Conservation (phyloP, 2,113 vertebrate genomes). For the Cynoglossus semilaevis region DNA sequence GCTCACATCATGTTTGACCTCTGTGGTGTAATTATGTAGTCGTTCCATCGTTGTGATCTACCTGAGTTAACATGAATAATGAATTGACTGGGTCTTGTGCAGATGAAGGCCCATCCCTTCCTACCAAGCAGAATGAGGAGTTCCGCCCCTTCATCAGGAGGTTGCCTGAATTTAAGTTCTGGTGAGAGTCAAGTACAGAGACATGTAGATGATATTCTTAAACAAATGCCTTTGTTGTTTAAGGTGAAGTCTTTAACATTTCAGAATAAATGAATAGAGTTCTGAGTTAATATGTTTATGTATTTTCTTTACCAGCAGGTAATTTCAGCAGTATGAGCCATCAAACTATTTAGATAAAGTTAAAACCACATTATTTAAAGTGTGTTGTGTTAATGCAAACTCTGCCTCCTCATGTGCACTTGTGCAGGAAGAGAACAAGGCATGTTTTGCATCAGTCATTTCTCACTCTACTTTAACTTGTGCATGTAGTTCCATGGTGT, state of each 20-base stretch:
- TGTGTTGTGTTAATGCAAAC: slow-evolving; percentile 10
- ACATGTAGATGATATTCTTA: neutral
- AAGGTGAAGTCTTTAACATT: too few relatives aligned
- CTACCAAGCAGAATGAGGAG: slow-evolving; percentile 98
- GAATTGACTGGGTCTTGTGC: slow-evolving; percentile 11
- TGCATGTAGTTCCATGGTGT: slow-evolving; percentile 6
- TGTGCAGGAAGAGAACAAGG: slow-evolving; percentile 1
- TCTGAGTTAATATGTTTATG: too few relatives aligned
- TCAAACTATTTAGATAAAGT: too few relatives aligned
- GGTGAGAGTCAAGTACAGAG: slow-evolving; percentile 82
- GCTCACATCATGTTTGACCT: neutral
- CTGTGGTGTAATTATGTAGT: neutral
- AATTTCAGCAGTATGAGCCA: too few relatives aligned
- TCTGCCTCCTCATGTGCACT: neutral
- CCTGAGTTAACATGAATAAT: neutral
- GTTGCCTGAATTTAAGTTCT: slow-evolving; percentile 99
- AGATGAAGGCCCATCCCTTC: slow-evolving; percentile 95
- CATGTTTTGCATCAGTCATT: too few relatives aligned
- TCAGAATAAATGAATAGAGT: too few relatives aligned
- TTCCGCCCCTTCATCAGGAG: slow-evolving; percentile 98
- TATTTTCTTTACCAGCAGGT: too few relatives aligned
- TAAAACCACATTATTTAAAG: too few relatives aligned
- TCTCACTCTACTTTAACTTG: too few relatives aligned
- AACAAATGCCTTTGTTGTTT: too few relatives aligned
- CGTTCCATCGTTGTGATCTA: neutral